Conservation (phyloP, 2,113 vertebrate species). For the Eulemur rufifrons region DNA sequence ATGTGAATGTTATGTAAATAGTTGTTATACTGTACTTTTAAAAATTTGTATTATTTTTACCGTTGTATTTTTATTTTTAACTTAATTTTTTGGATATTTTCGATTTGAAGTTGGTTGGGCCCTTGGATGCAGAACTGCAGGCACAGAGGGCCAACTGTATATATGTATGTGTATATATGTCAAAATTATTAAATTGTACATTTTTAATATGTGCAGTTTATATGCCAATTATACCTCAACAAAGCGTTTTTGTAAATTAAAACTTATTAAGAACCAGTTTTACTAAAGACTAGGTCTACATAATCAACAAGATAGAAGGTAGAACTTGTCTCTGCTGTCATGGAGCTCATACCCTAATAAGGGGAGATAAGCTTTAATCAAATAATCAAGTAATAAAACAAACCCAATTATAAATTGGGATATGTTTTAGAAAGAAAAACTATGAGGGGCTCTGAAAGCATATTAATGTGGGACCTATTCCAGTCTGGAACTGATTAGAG, state of each 20-base stretch:
- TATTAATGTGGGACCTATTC: not conserved
- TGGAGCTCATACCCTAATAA: not conserved
- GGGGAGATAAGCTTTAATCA: slow-evolving; percentile 3
- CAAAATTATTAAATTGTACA: not conserved
- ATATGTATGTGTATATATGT: not conserved
- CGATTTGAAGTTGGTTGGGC: not conserved
- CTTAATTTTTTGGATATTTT: not conserved
- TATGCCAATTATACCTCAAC: not conserved
- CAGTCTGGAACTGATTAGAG: slow-evolving; percentile 17
- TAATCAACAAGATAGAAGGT: not conserved
- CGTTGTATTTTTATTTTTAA: not conserved
- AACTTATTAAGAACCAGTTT: not conserved
- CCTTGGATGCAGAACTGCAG: not conserved
- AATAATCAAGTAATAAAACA: slow-evolving; percentile 14
- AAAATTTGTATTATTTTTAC: not conserved
- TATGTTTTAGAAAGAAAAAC: slow-evolving; percentile 7
- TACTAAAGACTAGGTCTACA: not conserved
- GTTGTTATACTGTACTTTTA: not conserved
- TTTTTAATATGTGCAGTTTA: not conserved
- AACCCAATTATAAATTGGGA: slow-evolving; percentile 32
- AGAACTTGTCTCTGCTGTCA: not conserved
- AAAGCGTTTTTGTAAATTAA: not conserved
- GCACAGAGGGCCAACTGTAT: not conserved
- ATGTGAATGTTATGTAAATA: not conserved
- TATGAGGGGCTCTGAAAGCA: not conserved